phyloP scores from a whole-genome alignment of 2,113 vertebrate species.

The Phoenicopterus ruber region DNA sequence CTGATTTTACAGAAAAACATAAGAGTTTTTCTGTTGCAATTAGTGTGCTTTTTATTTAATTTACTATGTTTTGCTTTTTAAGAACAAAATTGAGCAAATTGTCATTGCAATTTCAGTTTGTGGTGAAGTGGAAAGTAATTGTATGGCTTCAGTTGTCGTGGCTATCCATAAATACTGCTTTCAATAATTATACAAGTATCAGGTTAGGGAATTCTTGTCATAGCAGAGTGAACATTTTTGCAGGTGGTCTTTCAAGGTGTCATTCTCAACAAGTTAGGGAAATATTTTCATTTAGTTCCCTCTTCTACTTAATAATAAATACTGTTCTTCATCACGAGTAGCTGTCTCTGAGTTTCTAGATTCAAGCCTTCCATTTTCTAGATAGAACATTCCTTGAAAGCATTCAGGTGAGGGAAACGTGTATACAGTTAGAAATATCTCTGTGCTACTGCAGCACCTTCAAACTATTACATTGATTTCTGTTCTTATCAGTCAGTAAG shows the following conservation, averaged over 20 bases:
- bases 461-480: neutral
- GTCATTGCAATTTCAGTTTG: neutral
- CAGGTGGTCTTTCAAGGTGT: neutral
- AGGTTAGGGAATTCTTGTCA: rapidly evolving
- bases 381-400: neutral
- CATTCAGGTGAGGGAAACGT: neutral
- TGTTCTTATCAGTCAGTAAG: neutral
- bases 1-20: neutral
- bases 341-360: neutral
- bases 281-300: neutral
- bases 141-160: neutral
- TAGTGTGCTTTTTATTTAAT: neutral
- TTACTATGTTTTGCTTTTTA: neutral
- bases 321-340: neutral
- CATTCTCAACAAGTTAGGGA: neutral
- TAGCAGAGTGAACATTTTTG: neutral
- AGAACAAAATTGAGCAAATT: neutral
- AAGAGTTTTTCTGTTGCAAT: neutral
- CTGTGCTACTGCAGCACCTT: neutral
- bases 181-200: neutral
- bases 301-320: neutral
- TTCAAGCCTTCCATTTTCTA: slow-evolving; percentile 17
- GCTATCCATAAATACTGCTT: neutral
- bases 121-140: neutral
- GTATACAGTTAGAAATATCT: neutral